Base-by-base conservation (phyloP, 2,797 vertebrate genomes). In the Cheirogaleus major region DNA sequence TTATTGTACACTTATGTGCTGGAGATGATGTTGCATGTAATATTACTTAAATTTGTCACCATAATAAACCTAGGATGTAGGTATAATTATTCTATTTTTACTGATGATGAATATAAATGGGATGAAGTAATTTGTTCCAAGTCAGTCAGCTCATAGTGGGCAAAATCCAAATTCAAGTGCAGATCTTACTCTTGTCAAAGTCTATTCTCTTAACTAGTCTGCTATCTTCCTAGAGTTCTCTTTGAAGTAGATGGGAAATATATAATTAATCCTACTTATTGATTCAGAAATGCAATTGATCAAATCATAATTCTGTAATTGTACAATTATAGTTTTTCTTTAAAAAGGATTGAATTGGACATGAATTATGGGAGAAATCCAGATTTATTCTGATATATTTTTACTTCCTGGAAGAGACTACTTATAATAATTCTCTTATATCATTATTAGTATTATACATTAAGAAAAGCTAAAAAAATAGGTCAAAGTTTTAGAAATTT, bases 401-500 rank as follows among this genome's bases (percentile, higher is more conserved):
- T 84, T 67, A 84, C 45, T 94, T 93, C 5, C 11, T 89, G 5
- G n/a, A 82, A 88, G 18, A 82, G 25, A 91, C 5, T 41, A 55
- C 12, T 84, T 69, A 45, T 15, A 72, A 41, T 50, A 72, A 72
- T 76, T 83, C 10, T 93, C 43, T 84, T 82, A 45, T 32, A 75
- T 11, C 23, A 91, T 78, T 70, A 83, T 48, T 75, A 41, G 32
- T 57, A 57, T 55, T 79, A 50, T 61, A 1, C 48, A 87, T 67
- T 85, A 86, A 73, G 67, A 82, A 76, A 90, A 91, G n/a, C 35
- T 91, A 63, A 50, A 87, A 95, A 91, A 96, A 59, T 72, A 45
- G 20, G 43, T 55, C 17, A 91, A 89, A 79, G 14, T 82, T 92
- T 96, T 89, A 81, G 70, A 86, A 32, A 50, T 92, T 96, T 97